A percentile compares a stretch with the other conserved stretches of the same genome.
phyloP scores from a whole-genome alignment of 2,888 invertebrate genomes.

The Folsomia candida region DNA sequence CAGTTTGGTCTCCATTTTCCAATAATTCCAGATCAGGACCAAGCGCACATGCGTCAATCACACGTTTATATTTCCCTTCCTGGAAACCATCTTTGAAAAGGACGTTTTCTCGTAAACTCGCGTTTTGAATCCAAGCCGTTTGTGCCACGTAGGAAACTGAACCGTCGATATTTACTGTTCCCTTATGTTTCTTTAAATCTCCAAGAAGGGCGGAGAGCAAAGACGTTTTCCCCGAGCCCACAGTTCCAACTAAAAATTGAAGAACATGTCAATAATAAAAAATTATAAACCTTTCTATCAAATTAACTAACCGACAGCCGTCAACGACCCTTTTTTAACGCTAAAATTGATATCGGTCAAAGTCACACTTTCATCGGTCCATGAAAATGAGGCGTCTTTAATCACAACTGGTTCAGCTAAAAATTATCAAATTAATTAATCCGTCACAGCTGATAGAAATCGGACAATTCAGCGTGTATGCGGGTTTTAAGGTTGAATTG shows the following conservation, averaged over 20 bases:
- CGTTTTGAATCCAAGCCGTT: slow-evolving; percentile 62
- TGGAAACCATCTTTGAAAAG: slow-evolving; percentile 56
- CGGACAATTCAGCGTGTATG: too few relatives aligned
- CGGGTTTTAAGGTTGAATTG: too few relatives aligned
- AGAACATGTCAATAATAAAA: background rate
- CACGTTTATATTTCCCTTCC: slow-evolving; percentile 52
- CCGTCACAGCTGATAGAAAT: too few relatives aligned
- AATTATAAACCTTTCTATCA: background rate
- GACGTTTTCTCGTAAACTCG: slow-evolving; percentile 59
- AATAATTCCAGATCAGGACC: slow-evolving; percentile 58
- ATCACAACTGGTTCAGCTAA: slow-evolving; percentile 55
- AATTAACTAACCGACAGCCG: slow-evolving; percentile 15
- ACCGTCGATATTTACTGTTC: slow-evolving; percentile 53
- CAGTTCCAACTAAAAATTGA: background rate
- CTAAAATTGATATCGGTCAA: slow-evolving; percentile 53
- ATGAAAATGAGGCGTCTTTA: slow-evolving; percentile 59
- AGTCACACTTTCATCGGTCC: slow-evolving; percentile 54
- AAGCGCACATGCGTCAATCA: slow-evolving; percentile 56
- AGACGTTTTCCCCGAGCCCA: background rate
- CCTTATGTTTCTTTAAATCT: slow-evolving; percentile 55
- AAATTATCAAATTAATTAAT: too few relatives aligned
- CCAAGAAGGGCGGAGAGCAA: slow-evolving; percentile 55
- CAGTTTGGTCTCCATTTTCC: slow-evolving; percentile 59
- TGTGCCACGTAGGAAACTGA: slow-evolving; percentile 60
- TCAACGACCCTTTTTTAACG: slow-evolving; percentile 47